Percentiles rank a stretch among this genome's conserved stretches.
phyloP scores from a whole-genome alignment of 2,888 invertebrate genomes.

The Napeogenes sylphis region DNA sequence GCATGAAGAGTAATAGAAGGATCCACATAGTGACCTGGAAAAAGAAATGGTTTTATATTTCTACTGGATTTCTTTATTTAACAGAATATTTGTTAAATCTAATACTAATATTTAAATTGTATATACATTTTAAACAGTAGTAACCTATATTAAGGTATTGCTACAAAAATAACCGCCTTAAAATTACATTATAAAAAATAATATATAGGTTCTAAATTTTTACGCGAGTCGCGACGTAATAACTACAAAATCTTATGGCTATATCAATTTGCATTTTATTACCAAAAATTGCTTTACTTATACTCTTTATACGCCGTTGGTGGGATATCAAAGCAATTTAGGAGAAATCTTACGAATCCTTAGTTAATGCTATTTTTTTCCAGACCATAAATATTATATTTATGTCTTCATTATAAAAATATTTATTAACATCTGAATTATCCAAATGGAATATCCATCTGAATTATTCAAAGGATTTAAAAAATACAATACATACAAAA shows the following conservation, averaged over 20 bases:
- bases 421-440: background rate
- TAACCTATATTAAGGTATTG: background rate
- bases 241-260: constrained; percentile 16
- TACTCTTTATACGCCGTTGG: constrained; percentile 14
- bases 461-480: background rate
- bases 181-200: background rate
- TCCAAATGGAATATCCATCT: background rate
- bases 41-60: constrained; percentile 23
- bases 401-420: background rate
- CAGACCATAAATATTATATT: constrained; percentile 16
- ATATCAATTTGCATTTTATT: constrained; percentile 17
- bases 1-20: constrained; percentile 51
- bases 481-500: no score
- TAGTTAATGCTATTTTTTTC: constrained; percentile 12
- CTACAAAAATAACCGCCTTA: no score
- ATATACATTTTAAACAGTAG: no score
- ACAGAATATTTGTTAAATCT: background rate
- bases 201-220: background rate
- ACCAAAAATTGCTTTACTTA: constrained; percentile 15
- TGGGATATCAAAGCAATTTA: constrained; percentile 19
- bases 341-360: constrained; percentile 14
- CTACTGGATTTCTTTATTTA: background rate
- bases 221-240: constrained; percentile 5
- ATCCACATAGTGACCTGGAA: constrained; percentile 56
- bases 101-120: background rate